These are phyloP conservation scores for Geodia barretti DNA, from an alignment of 37 sponge, comb jelly and placozoan genomes.

Conservation along the genomic window DNA sequence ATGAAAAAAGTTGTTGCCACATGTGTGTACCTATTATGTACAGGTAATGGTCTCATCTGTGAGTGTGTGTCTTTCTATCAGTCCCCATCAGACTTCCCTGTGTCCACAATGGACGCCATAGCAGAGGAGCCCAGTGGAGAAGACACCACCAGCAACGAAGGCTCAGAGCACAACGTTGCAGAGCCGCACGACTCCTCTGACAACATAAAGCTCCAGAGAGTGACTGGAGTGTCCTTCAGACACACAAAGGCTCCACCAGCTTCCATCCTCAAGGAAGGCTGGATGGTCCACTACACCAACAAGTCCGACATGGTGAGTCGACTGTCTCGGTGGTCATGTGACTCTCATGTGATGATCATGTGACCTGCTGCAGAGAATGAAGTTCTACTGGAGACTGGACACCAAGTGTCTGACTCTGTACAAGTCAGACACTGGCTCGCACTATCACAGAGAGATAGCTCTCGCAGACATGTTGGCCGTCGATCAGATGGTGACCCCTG, in stretches of 20 bases:
- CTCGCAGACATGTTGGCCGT: constrained; percentile 84
- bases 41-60: too few relatives aligned
- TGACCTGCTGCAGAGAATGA: constrained; percentile 64
- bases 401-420: constrained; percentile 80
- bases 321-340: background rate
- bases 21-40: too few relatives aligned
- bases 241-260: constrained; percentile 60
- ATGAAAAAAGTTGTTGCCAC: too few relatives aligned
- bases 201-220: constrained; percentile 62
- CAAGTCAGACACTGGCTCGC: constrained; percentile 45
- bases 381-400: constrained; percentile 82
- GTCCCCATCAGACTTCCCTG: background rate
- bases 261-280: constrained; percentile 80
- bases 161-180: constrained; percentile 52
- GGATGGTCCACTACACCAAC: constrained; percentile 91
- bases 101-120: constrained; percentile 38
- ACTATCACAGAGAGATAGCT: constrained; percentile 64
- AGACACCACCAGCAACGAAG: constrained; percentile 59
- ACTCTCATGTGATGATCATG: background rate
- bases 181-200: constrained; percentile 28
- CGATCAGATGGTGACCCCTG: constrained; percentile 67
- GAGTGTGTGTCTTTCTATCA: background rate
- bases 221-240: constrained; percentile 66
- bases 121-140: constrained; percentile 63
- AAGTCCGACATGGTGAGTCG: constrained; percentile 72